phyloP scores from a whole-genome alignment of 2,113 vertebrate species.

The Ia io region DNA sequence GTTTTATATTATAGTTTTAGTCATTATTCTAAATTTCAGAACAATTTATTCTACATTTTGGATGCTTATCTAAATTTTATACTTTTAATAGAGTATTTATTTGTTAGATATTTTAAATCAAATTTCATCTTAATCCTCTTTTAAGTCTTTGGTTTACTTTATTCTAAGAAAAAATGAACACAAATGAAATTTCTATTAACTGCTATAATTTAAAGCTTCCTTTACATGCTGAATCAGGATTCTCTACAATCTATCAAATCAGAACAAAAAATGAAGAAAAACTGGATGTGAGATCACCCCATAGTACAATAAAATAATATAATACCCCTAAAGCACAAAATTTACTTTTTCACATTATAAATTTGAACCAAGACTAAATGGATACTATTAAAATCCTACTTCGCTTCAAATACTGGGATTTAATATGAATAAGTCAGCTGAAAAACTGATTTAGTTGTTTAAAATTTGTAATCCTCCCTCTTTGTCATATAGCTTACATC shows the following conservation, averaged over 20 bases:
- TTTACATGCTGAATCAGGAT: not conserved
- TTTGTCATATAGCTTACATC: not conserved
- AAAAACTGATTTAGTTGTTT: not conserved
- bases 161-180: not conserved
- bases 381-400: conserved; percentile 5
- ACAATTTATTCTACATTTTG: conserved; percentile 26
- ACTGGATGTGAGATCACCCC: not conserved
- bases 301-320: not conserved
- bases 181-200: not conserved
- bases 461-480: not conserved
- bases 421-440: not conserved
- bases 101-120: not conserved
- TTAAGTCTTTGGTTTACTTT: not conserved
- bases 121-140: not conserved
- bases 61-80: conserved; percentile 7
- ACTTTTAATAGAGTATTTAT: not conserved
- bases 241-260: not conserved
- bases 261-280: conserved; percentile 16
- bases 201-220: not conserved
- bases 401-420: conserved; percentile 8
- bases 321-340: not conserved
- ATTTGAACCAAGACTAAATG: not conserved
- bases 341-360: not conserved
- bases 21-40: not conserved
- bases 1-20: not conserved